Percentiles rank a stretch among this genome's conserved stretches.
phyloP scores from a whole-genome alignment of 1,140 invertebrate genomes.

The Drosophila willistoni region DNA sequence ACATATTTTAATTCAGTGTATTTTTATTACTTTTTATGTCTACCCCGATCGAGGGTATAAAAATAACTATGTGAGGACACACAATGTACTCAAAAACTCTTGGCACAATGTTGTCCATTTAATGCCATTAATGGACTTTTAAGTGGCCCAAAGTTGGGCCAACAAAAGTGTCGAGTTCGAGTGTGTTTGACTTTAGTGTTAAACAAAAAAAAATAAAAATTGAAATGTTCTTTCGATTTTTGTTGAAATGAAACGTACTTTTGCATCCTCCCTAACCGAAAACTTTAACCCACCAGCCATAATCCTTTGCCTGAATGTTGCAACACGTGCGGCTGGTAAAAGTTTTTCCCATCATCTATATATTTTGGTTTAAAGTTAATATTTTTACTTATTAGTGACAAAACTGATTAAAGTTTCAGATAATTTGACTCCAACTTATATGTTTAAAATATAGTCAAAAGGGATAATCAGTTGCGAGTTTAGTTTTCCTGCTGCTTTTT shows the following conservation, averaged over 20 bases:
- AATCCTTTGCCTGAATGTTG: conserved; percentile 62
- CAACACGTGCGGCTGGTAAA: conserved; percentile 59
- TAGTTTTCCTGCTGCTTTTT: too few relatives aligned
- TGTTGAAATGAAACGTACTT: conserved; percentile 12
- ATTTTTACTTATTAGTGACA: conserved; percentile 12
- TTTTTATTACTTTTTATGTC: too few relatives aligned
- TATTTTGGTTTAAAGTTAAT: conserved; percentile 24
- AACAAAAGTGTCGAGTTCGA: conserved; percentile 55
- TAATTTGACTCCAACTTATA: too few relatives aligned
- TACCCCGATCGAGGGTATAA: too few relatives aligned
- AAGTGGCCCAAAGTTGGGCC: conserved; percentile 57
- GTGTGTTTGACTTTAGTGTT: conserved; percentile 68
- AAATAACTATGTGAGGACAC: conserved; percentile 34
- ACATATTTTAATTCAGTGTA: too few relatives aligned
- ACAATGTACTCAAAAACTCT: conserved; percentile 69
- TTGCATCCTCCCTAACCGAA: not conserved
- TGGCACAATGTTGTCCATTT: conserved; percentile 74
- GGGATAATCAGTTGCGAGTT: too few relatives aligned
- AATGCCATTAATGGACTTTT: conserved; percentile 81
- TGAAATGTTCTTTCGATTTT: conserved; percentile 64
- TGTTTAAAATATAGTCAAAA: not conserved
- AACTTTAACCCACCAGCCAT: conserved; percentile 26
- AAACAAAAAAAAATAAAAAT: not conserved
- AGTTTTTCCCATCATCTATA: conserved; percentile 33
- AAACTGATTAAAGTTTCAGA: conserved; percentile 2